These are phyloP conservation scores for Phrynocephalus versicolor DNA, from an alignment of 2,113 vertebrate genomes.

Conservation along the genomic window DNA sequence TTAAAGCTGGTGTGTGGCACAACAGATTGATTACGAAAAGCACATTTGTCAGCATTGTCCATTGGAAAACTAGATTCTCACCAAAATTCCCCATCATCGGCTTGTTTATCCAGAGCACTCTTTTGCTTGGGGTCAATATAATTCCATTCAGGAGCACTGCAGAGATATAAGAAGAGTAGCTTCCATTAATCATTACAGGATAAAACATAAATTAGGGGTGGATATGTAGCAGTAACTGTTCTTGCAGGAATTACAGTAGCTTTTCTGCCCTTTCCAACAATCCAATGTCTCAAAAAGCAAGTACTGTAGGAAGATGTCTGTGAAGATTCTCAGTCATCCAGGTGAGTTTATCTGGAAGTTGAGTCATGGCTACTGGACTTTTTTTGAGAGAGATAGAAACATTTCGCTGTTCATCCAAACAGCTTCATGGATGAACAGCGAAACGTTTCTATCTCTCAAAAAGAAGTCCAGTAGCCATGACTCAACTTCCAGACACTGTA, in stretches of 20 bases:
- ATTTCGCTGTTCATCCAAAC: no score
- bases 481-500: no score
- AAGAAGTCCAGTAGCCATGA: no score
- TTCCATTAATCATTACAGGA: neutral
- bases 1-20: no score
- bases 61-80: slow-evolving; percentile 60
- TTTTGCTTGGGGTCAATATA: slow-evolving; percentile 71
- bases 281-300: neutral
- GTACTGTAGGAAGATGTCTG: no score
- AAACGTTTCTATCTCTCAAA: no score
- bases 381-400: no score
- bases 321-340: no score
- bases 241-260: slow-evolving; percentile 15
- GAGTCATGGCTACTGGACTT: no score
- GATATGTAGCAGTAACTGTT: slow-evolving; percentile 1
- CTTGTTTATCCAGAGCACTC: slow-evolving; percentile 72
- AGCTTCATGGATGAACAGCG: no score
- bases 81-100: slow-evolving; percentile 90
- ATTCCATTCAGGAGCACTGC: slow-evolving; percentile 84
- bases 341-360: no score
- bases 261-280: neutral
- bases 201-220: neutral
- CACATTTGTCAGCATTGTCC: neutral
- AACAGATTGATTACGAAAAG: neutral
- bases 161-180: slow-evolving; percentile 23